phyloP scores from a whole-genome alignment of 2,888 invertebrate species.

The Spialia ferax region DNA sequence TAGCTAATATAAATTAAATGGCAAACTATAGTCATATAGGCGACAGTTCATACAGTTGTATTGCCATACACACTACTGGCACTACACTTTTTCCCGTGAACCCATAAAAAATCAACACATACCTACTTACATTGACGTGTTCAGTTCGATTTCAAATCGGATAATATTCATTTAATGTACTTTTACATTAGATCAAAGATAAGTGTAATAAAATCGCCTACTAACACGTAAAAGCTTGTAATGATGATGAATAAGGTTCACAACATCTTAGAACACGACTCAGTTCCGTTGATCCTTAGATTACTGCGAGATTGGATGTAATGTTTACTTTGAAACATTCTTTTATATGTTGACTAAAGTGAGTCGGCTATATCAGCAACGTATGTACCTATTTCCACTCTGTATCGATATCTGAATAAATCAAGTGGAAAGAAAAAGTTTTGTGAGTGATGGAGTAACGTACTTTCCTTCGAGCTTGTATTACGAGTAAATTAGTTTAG shows the following conservation, averaged over 20 bases:
- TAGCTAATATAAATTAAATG: too few species aligned
- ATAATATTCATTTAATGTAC: not conserved
- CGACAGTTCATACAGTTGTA: too few species aligned
- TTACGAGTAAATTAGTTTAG: too few species aligned
- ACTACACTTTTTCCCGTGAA: too few species aligned
- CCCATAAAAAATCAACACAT: too few species aligned
- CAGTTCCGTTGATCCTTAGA: conserved; percentile 5
- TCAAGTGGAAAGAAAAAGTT: not conserved
- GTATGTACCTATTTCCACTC: not conserved
- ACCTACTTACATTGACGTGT: too few species aligned
- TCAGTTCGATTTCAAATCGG: not conserved
- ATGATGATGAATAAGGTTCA: conserved; percentile 18
- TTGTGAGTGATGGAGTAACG: not conserved
- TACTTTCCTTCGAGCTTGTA: too few species aligned
- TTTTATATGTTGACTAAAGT: conserved; percentile 1
- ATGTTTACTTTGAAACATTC: not conserved
- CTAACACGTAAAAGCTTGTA: not conserved
- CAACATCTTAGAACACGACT: conserved; percentile 7
- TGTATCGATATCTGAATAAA: not conserved
- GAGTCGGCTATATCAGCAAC: not conserved
- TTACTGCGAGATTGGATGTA: conserved; percentile 20
- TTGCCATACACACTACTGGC: too few species aligned
- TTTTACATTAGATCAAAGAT: not conserved
- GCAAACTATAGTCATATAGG: too few species aligned
- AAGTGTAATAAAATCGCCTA: not conserved